phyloP scores from a whole-genome alignment of 2,797 vertebrate species.

The Hylomyscus alleni region DNA sequence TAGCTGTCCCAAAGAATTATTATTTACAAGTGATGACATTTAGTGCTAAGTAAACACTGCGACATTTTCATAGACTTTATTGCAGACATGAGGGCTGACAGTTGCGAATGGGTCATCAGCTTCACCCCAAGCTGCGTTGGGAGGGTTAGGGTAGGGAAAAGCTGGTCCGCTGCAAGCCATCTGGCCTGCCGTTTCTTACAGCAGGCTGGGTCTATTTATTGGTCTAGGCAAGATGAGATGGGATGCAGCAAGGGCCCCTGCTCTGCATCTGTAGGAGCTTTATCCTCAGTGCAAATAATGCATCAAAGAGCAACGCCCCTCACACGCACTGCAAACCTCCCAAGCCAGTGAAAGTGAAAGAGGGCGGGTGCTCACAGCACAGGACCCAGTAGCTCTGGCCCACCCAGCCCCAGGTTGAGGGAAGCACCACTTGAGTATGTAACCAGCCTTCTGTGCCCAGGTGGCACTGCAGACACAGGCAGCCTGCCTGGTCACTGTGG shows the following conservation, averaged over 20 bases:
- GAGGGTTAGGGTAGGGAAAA: background rate
- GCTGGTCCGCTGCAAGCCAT: background rate
- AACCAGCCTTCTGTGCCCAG: too few relatives aligned
- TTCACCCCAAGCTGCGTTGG: background rate
- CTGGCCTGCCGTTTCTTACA: constrained; percentile 57
- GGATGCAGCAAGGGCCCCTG: background rate
- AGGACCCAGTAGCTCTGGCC: background rate
- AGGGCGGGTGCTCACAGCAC: background rate
- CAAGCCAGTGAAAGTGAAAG: background rate
- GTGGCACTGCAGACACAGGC: background rate
- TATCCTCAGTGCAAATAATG: constrained; percentile 62
- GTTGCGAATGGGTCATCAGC: background rate
- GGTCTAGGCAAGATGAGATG: constrained; percentile 41
- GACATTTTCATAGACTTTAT: background rate
- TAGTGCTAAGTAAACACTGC: too few relatives aligned
- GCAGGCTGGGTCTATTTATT: constrained; percentile 72
- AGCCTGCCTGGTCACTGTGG: background rate
- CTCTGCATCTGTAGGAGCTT: constrained; percentile 83
- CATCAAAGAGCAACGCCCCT: too few relatives aligned
- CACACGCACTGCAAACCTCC: too few relatives aligned
- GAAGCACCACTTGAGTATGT: background rate
- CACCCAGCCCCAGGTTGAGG: background rate
- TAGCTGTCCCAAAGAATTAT: background rate
- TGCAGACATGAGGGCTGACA: background rate
- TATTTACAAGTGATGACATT: background rate